A percentile compares a stretch with the other conserved stretches of the same genome.
Conservation (phyloP, 2,888 invertebrate genomes). For the Ditula angustiorana region DNA sequence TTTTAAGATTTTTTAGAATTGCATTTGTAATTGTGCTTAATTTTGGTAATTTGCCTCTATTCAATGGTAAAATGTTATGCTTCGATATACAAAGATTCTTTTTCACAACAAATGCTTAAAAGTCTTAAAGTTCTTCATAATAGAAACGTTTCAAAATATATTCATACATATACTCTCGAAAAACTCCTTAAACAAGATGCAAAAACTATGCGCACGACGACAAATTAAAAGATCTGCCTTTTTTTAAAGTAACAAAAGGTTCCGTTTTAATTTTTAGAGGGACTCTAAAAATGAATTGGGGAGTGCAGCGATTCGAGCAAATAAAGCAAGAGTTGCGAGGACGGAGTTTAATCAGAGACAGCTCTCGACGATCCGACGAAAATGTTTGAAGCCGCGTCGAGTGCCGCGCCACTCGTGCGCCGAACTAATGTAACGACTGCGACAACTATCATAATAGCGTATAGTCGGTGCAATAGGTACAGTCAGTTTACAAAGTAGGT, state of each 20-base stretch:
- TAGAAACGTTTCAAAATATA: too few species aligned
- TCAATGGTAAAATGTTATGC: too few species aligned
- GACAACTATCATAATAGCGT: slow-evolving; percentile 25
- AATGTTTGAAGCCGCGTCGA: slow-evolving; percentile 67
- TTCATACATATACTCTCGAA: too few species aligned
- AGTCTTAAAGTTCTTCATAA: too few species aligned
- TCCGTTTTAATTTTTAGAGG: slow-evolving; percentile 5
- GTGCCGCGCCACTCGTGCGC: slow-evolving; percentile 42
- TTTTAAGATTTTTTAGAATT: neutral
- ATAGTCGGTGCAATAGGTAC: neutral
- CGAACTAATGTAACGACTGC: slow-evolving; percentile 20
- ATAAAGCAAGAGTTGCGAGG: slow-evolving; percentile 46
- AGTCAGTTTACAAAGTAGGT: neutral
- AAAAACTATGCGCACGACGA: slow-evolving; percentile 40
- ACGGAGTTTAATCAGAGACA: slow-evolving; percentile 72
- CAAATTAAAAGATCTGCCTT: slow-evolving; percentile 56
- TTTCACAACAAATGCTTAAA: too few species aligned
- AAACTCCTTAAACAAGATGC: neutral
- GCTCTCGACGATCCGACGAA: slow-evolving; percentile 62
- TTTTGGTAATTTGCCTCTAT: neutral
- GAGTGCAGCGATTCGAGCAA: slow-evolving; percentile 22
- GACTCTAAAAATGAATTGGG: slow-evolving; percentile 25
- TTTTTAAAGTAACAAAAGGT: slow-evolving; percentile 5
- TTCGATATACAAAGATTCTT: too few species aligned
- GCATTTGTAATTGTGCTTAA: neutral